A percentile compares a stretch with the other conserved stretches of the same genome.
Evolutionary conservation across 2,113 vertebrate genomes (phyloP).

Genomic region (Apteryx mantelli): DNA sequence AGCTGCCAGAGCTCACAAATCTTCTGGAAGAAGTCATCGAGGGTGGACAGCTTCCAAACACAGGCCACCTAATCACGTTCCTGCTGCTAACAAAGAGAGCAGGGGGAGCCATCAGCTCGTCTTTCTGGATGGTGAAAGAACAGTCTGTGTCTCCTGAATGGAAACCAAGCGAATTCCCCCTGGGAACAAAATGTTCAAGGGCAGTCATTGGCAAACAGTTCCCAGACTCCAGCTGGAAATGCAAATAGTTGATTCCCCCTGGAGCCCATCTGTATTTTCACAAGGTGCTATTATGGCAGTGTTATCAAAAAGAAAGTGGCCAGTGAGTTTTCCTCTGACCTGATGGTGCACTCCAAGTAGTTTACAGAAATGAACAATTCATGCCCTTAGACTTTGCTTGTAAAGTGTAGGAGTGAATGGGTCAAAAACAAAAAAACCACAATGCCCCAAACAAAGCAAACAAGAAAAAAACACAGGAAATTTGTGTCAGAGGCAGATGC

Average conservation of each 20-base stretch:
- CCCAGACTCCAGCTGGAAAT: background rate
- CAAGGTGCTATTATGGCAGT: too few species aligned
- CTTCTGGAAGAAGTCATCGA: background rate
- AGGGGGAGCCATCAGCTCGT: background rate
- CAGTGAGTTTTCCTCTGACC: background rate
- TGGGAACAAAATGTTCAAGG: background rate
- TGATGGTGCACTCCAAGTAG: background rate
- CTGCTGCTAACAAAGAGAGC: background rate
- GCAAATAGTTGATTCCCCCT: background rate
- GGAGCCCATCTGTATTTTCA: background rate
- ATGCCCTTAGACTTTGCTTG: background rate
- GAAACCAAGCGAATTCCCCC: background rate
- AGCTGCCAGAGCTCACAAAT: background rate
- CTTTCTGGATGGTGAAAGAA: background rate
- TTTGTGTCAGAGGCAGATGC: background rate
- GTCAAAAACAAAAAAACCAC: background rate
- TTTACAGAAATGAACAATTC: background rate
- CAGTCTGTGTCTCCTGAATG: background rate
- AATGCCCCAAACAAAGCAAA: background rate
- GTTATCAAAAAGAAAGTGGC: background rate
- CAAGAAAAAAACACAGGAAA: too few species aligned
- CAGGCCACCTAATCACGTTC: background rate
- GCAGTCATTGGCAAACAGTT: background rate
- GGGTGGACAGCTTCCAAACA: background rate
- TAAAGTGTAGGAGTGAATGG: background rate